Evolutionary conservation across 2,888 invertebrate species (phyloP), one percentile per base, ranked within the genome.

Genomic region (Atrina japonica): DNA sequence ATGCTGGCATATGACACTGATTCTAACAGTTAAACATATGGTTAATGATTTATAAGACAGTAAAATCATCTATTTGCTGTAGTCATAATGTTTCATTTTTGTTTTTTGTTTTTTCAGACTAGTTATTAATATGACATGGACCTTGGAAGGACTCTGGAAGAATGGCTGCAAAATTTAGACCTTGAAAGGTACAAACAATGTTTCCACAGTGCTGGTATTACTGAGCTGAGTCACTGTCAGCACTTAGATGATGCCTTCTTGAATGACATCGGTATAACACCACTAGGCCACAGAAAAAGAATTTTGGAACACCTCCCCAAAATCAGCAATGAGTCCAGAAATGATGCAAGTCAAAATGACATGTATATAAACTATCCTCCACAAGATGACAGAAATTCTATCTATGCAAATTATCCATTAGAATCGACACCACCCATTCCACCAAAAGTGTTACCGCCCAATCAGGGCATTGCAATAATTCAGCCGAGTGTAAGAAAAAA

Each of bases 231-330:
- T 29, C 61, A 71, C 29, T 43, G 60, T 25, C 29, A 30, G 16
- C 53, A 53, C 3, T 66, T 71, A 41, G 71, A 71, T 45, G 66
- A 66, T 35, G 60, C 56, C 16, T 66, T 71, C 50, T 56, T 71
- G 16, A 66, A 66, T 30, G 66, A 66, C 47, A 40, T 71, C 21
- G 71, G 71, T 9, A 66, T 71, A 18, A 43, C 66, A 23, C 41
- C 40, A 25, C 25, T 60, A 14, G 71, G 55, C 7, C 71, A 71
- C 43, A 60, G 63, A 27, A 61, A 49, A 16, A 55, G 66, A 30
- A 66, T 71, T 49, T 41, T 71, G 14, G 52, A 66, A 40, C 55
- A 64, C 30, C 53, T 70, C 1, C 64, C 64, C 0, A 16, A 29
- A n/a, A 45, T 41, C 21, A 23, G 30, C 23, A 40, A 23, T 40